A percentile compares a stretch with the other conserved stretches of the same genome.
phyloP scores from a whole-genome alignment of 1,140 invertebrate species.

The Zaprionus taronus region DNA sequence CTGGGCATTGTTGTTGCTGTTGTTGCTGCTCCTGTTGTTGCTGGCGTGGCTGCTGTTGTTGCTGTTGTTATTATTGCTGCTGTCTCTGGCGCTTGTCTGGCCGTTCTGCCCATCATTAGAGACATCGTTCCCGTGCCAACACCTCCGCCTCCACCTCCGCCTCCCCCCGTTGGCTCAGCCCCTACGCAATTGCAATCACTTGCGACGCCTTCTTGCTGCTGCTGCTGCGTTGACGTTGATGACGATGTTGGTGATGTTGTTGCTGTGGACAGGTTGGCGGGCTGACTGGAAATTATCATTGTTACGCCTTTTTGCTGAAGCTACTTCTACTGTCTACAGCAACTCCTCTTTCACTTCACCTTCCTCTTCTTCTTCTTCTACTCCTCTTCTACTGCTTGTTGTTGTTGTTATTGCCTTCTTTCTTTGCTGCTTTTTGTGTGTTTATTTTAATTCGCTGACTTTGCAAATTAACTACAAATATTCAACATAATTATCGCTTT shows the following conservation, averaged over 20 bases:
- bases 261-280: conserved; percentile 57
- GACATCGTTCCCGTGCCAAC: conserved; percentile 26
- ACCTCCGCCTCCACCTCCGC: background rate
- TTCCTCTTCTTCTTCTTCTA: background rate
- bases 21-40: conserved; percentile 22
- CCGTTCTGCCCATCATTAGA: conserved; percentile 34
- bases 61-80: conserved; percentile 14
- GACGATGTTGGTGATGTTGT: conserved; percentile 15
- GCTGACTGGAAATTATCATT: conserved; percentile 77
- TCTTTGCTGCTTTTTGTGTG: conserved; percentile 12
- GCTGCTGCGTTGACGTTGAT: conserved; percentile 42
- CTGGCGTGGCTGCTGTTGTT: conserved; percentile 18
- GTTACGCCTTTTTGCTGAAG: conserved; percentile 42
- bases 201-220: conserved; percentile 57
- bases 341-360: background rate
- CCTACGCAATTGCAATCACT: conserved; percentile 61
- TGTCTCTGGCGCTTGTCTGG: conserved; percentile 49
- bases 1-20: conserved; percentile 3
- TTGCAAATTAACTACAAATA: conserved; percentile 70
- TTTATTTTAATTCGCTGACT: conserved; percentile 35
- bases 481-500: conserved; percentile 61
- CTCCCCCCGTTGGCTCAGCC: conserved; percentile 7
- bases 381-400: background rate
- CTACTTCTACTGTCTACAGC: too few relatives aligned
- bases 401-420: conserved; percentile 15